These are phyloP conservation scores for Sternarchorhynchus goeldii DNA, from an alignment of 2,797 vertebrate species.

Conservation along the genomic window DNA sequence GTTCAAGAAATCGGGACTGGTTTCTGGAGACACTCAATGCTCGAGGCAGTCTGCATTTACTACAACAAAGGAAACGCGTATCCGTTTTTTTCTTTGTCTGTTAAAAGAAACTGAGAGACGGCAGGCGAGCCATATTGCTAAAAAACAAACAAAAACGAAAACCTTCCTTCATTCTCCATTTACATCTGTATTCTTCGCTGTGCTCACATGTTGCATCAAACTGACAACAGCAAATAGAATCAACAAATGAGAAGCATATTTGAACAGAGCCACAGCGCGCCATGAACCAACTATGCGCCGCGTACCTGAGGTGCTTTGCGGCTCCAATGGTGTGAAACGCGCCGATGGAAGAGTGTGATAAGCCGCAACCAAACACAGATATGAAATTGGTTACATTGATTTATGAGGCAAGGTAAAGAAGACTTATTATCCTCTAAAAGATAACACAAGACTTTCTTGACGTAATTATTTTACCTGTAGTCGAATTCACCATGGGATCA, in stretches of 20 bases:
- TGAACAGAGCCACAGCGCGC: not conserved
- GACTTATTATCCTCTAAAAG: slow-evolving; percentile 48
- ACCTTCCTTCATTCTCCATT: not conserved
- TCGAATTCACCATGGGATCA: slow-evolving; percentile 48
- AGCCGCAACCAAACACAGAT: slow-evolving; percentile 49
- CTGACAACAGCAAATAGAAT: slow-evolving; percentile 28
- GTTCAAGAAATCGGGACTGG: not conserved
- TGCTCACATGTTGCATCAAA: slow-evolving; percentile 18
- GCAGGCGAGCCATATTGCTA: not conserved
- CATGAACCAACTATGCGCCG: slow-evolving; percentile 18
- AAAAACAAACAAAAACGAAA: not conserved
- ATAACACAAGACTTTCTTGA: slow-evolving; percentile 50
- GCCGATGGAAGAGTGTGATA: slow-evolving; percentile 46
- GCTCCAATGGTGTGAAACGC: slow-evolving; percentile 31
- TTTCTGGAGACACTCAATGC: not conserved
- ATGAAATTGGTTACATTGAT: slow-evolving; percentile 60
- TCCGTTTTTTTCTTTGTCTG: not conserved
- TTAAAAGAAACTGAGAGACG: slow-evolving; percentile 8
- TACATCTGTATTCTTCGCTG: slow-evolving; percentile 39
- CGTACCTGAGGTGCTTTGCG: slow-evolving; percentile 3
- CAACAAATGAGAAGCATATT: slow-evolving; percentile 23
- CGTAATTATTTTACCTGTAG: slow-evolving; percentile 49
- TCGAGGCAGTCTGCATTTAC: too few species aligned
- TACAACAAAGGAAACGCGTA: too few species aligned
- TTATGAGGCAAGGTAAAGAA: slow-evolving; percentile 49